A percentile compares a stretch with the other conserved stretches of the same genome.
Conservation (phyloP, 2,797 vertebrate species). For the Huso huso region DNA sequence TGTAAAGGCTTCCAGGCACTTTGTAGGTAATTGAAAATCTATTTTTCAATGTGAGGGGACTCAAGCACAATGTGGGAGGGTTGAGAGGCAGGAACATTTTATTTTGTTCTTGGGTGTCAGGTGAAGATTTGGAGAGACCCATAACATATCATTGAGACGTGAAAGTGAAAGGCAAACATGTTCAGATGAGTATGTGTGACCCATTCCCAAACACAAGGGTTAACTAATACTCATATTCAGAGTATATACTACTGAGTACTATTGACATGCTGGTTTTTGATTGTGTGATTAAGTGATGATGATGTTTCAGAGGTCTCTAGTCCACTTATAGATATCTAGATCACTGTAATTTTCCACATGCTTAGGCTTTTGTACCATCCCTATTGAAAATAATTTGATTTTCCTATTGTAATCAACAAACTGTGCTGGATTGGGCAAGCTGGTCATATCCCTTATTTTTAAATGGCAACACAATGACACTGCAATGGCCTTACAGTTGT, state of each 20-base stretch:
- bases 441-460: no score
- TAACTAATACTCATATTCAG: background rate
- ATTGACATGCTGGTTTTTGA: background rate
- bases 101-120: constrained; percentile 20
- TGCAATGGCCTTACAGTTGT: no score
- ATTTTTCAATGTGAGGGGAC: constrained; percentile 65
- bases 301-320: no score
- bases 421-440: no score
- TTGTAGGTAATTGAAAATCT: constrained; percentile 70
- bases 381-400: no score
- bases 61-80: constrained; percentile 16
- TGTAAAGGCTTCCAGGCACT: constrained; percentile 69
- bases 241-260: background rate
- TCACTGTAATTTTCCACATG: no score
- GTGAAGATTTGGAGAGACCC: background rate
- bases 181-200: no score
- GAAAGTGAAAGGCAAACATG: constrained; percentile 5
- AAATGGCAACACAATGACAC: no score
- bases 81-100: constrained; percentile 24
- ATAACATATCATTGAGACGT: background rate
- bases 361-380: no score
- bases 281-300: background rate
- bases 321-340: no score
- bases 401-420: no score
- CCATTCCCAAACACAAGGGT: background rate